Conservation (phyloP, 2,113 vertebrate species). For the Thamnaconus septentrionalis region DNA sequence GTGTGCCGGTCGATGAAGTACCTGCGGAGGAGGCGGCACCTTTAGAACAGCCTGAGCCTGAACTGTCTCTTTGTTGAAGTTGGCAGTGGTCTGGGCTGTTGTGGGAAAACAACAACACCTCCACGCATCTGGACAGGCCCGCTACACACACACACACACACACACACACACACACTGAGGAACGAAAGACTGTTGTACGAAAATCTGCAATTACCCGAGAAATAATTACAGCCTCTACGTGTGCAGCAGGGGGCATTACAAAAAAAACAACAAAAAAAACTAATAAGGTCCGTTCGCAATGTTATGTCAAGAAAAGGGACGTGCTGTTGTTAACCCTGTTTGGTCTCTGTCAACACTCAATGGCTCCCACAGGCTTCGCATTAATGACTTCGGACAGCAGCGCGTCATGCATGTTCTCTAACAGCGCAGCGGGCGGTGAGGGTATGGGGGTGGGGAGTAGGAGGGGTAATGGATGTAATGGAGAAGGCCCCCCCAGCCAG, state of each 20-base stretch:
- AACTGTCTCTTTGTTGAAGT: neutral
- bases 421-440: slow-evolving; percentile 8
- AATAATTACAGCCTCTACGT: slow-evolving; percentile 75
- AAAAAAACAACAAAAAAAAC: slow-evolving; percentile 7
- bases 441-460: neutral
- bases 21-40: slow-evolving; percentile 72
- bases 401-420: slow-evolving; percentile 37
- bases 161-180: too few species aligned
- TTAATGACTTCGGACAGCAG: slow-evolving; percentile 61
- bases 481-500: slow-evolving; percentile 31
- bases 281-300: slow-evolving; percentile 14
- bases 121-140: neutral
- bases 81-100: slow-evolving; percentile 11
- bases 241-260: slow-evolving; percentile 46
- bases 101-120: neutral
- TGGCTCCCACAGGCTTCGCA: slow-evolving; percentile 61
- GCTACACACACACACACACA: too few species aligned
- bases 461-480: slow-evolving; percentile 37
- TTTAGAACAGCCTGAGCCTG: slow-evolving; percentile 24
- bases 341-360: slow-evolving; percentile 57
- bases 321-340: slow-evolving; percentile 65
- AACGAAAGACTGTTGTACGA: too few species aligned
- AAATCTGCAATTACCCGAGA: slow-evolving; percentile 79
- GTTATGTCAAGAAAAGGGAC: slow-evolving; percentile 54
- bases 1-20: slow-evolving; percentile 98